These are phyloP conservation scores for Corticium candelabrum DNA, from an alignment of 37 sponge, comb jelly and placozoan genomes.

Conservation along the genomic window DNA sequence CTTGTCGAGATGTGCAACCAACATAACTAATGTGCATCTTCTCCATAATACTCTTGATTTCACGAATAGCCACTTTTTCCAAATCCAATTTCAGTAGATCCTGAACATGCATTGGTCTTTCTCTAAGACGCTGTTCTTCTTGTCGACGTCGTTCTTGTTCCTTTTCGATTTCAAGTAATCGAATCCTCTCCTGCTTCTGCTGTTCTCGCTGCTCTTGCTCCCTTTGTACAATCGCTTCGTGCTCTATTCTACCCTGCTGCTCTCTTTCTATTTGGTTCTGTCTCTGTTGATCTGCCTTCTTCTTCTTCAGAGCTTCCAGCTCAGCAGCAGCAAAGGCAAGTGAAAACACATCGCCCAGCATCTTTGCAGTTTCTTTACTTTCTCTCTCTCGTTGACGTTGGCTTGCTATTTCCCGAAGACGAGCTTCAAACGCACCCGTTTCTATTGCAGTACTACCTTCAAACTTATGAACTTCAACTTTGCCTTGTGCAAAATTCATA, in stretches of 20 bases:
- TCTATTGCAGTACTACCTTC: background rate
- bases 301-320: background rate
- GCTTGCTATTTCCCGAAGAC: background rate
- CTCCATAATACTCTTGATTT: background rate
- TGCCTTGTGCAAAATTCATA: background rate
- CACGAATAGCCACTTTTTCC: background rate
- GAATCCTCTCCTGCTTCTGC: background rate
- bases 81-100: background rate
- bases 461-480: background rate
- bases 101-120: background rate
- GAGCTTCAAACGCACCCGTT: background rate
- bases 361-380: background rate
- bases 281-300: background rate
- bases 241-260: background rate
- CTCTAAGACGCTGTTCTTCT: background rate
- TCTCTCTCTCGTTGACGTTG: background rate
- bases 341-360: background rate
- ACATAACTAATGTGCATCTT: background rate
- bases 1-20: background rate
- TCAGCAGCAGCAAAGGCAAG: background rate
- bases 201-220: background rate
- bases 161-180: background rate
- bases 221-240: background rate
- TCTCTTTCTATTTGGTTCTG: background rate
- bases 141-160: background rate